phyloP scores from a whole-genome alignment of 2,888 invertebrate genomes.

The Tuberolachnus salignus region DNA sequence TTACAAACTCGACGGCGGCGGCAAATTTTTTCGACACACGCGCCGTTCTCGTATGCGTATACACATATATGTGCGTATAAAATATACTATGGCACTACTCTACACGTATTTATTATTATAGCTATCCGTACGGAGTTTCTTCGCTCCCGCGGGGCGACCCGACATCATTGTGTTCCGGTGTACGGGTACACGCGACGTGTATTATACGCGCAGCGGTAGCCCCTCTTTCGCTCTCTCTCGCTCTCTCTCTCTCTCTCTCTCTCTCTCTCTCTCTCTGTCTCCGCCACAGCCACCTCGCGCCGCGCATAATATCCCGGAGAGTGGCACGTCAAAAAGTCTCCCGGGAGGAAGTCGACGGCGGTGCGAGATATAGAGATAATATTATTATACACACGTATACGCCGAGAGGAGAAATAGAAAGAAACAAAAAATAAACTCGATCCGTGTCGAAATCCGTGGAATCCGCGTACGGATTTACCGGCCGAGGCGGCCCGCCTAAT shows the following conservation, averaged over 20 bases:
- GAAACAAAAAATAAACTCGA: conserved; percentile 15
- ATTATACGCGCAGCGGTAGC: conserved; percentile 41
- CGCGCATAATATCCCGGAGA: not conserved
- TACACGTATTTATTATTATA: no score
- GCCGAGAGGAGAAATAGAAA: not conserved
- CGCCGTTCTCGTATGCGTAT: not conserved
- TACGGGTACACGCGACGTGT: conserved; percentile 13
- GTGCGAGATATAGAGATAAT: not conserved
- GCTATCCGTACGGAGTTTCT: not conserved
- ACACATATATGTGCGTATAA: not conserved
- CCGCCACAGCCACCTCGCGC: no score
- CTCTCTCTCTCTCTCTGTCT: no score
- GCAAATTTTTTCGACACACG: not conserved
- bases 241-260: no score
- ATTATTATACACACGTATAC: not conserved
- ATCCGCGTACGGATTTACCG: conserved; percentile 7
- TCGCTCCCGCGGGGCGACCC: conserved; percentile 30
- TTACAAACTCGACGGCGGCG: no score
- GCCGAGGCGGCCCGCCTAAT: not conserved
- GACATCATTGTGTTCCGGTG: conserved; percentile 45
- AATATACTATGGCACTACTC: no score
- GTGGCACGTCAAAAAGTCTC: conserved; percentile 42
- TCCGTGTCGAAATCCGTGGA: conserved; percentile 17
- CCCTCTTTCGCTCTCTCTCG: not conserved
- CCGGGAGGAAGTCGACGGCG: conserved; percentile 12